Base-by-base conservation (phyloP, 2,888 invertebrate species). In the Nudaria mundana region DNA sequence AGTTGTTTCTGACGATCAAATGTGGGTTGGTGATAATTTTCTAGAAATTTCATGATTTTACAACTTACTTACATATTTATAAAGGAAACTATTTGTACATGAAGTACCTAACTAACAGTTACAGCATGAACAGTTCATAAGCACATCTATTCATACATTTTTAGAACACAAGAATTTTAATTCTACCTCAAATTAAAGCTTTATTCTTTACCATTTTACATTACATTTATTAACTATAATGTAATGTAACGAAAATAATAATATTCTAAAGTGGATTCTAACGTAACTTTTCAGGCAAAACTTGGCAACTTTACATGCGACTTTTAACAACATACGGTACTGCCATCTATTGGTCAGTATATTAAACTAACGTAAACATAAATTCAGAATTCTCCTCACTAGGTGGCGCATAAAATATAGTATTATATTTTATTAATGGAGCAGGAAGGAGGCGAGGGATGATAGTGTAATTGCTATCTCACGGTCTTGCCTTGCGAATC, bases 161-260 rank as follows among this genome's bases (percentile, higher is more conserved):
- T 68, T 56, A 64, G 76, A 85, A 87, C 83, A 83, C 78, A 87
- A 81, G 72, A 61, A 71, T 63, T 72, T 80, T 81, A 82, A 60
- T 42, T 74, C 87, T 87, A 88, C 87, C 69, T 58, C 86, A 88
- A 88, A 87, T 88, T 87, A 88, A 88, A 88, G 87, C 87, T 87
- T 87, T 69, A 55, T 70, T 75, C 56, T 76, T 88, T 88, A 87
- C 87, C 87, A 86, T 71, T 71, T 76, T 67, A 76, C 79, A 72
- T 70, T 65, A 76, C 74, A 71, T 61, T 70, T 65, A 76, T 73
- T 70, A 61, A 68, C 59, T 66, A 61, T 4, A 48, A 53, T 66
- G 70, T 76, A 66, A 72, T 65, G 64, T 72, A 55, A 53, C 64
- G 56, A 71, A 71, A 71, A 61, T 68, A 76, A n/a, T 63, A 70